Conservation (phyloP, 2,113 vertebrate genomes). For the Calidris pugnax region DNA sequence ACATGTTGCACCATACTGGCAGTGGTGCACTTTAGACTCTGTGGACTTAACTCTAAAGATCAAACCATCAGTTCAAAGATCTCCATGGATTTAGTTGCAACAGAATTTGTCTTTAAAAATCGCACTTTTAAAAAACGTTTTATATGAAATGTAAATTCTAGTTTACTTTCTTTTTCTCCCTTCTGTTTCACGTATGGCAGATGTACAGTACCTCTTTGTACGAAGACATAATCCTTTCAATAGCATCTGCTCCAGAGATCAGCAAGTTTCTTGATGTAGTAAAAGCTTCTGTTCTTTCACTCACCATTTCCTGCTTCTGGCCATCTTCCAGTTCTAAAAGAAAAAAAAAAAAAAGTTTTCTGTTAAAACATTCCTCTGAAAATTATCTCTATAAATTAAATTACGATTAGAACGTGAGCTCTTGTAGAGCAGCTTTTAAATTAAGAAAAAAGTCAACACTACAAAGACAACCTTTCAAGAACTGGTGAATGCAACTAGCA, state of each 20-base stretch:
- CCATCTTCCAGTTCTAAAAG: constrained; percentile 87
- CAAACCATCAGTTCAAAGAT: not conserved
- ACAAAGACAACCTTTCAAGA: not conserved
- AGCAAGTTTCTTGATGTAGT: constrained; percentile 96
- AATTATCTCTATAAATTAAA: not conserved
- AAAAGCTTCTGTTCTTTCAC: constrained; percentile 96
- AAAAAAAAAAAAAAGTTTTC: constrained; percentile 1
- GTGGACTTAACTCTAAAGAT: not conserved
- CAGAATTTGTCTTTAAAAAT: not conserved
- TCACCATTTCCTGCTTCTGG: constrained; percentile 90
- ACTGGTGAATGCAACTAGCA: not conserved
- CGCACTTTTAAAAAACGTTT: not conserved
- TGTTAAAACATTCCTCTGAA: not conserved
- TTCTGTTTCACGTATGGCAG: not conserved
- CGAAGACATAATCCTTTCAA: constrained; percentile 98
- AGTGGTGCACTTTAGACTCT: not conserved
- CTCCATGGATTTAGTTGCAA: not conserved
- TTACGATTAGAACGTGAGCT: not conserved
- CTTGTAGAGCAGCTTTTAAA: not conserved
- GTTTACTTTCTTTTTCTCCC: not conserved
- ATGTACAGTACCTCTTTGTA: constrained; percentile 92
- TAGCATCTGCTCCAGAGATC: constrained; percentile 93
- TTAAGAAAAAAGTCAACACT: not conserved
- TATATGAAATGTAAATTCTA: not conserved
- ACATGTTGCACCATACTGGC: not conserved